A percentile compares a stretch with the other conserved stretches of the same genome.
Evolutionary conservation across 2,888 invertebrate species (phyloP).

Genomic region (Nemoura dubitans): DNA sequence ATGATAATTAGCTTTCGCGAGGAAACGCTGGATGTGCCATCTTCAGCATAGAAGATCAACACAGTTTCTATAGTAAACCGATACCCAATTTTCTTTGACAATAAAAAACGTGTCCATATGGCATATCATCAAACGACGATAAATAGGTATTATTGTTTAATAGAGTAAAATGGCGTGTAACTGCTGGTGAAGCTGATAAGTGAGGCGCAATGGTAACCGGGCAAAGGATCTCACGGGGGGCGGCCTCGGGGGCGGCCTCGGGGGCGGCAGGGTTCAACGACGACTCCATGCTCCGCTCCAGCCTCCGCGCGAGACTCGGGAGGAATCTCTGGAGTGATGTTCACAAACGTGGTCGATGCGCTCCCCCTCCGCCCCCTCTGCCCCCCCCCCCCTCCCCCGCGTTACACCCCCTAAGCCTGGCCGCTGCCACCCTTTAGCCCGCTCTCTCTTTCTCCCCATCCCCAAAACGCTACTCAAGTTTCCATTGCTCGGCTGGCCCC

Average conservation of each 20-base stretch:
- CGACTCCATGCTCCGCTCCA: not conserved
- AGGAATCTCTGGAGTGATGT: slow-evolving; percentile 33
- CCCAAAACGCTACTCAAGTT: slow-evolving; percentile 35
- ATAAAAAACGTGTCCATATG: no score
- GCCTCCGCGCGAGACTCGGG: no score
- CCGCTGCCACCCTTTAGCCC: slow-evolving; percentile 19
- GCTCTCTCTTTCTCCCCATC: not conserved
- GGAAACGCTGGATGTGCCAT: no score
- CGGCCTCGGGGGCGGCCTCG: no score
- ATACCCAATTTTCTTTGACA: no score
- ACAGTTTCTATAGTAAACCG: no score
- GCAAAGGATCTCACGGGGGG: no score
- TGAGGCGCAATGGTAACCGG: no score
- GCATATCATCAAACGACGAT: no score
- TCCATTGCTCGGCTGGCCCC: not conserved
- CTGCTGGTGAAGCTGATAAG: not conserved
- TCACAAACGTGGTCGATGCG: slow-evolving; percentile 31
- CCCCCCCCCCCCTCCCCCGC: not conserved
- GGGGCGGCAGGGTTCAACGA: no score
- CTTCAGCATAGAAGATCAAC: no score
- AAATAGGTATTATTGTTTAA: not conserved
- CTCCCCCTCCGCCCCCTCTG: not conserved
- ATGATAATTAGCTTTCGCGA: no score
- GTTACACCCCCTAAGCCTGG: not conserved
- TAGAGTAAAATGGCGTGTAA: not conserved